A percentile compares a stretch with the other conserved stretches of the same genome.
Conservation (phyloP, 1,140 invertebrate genomes). For the Coelopa frigida region DNA sequence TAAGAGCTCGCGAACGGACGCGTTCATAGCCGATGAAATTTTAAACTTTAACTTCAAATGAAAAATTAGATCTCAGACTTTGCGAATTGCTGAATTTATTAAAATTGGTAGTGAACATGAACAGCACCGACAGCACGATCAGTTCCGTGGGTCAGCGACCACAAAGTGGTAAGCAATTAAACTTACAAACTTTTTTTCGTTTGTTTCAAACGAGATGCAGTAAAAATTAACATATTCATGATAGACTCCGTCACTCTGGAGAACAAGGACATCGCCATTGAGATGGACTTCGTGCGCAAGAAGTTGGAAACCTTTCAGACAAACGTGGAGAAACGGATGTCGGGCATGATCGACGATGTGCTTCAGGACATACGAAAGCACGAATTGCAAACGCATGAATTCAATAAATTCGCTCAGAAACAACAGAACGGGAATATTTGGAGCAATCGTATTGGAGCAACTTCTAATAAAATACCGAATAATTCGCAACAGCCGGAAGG, state of each 20-base stretch:
- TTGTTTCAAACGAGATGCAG: no score
- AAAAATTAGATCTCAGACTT: no score
- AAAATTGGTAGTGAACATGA: conserved; percentile 5
- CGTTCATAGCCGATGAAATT: no score
- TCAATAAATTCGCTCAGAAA: conserved; percentile 26
- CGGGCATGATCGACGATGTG: conserved; percentile 33
- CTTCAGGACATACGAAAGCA: conserved; percentile 33
- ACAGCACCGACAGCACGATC: not conserved
- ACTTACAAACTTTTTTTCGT: no score
- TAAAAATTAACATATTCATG: no score
- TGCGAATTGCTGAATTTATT: no score
- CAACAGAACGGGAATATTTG: conserved; percentile 19
- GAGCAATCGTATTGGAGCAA: conserved; percentile 26
- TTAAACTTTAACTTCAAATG: no score
- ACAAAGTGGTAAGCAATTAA: conserved; percentile 10
- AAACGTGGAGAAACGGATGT: conserved; percentile 28
- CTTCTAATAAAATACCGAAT: no score
- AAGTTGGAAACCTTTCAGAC: conserved; percentile 31
- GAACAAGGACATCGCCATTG: no score
- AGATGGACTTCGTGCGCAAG: conserved; percentile 24
- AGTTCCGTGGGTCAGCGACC: not conserved
- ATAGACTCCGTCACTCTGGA: no score
- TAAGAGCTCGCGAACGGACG: no score
- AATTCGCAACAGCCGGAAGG: no score
- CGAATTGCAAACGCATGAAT: conserved; percentile 31